A percentile compares a stretch with the other conserved stretches of the same genome.
Evolutionary conservation across 2,888 invertebrate genomes (phyloP).

Genomic region (Empis livida): DNA sequence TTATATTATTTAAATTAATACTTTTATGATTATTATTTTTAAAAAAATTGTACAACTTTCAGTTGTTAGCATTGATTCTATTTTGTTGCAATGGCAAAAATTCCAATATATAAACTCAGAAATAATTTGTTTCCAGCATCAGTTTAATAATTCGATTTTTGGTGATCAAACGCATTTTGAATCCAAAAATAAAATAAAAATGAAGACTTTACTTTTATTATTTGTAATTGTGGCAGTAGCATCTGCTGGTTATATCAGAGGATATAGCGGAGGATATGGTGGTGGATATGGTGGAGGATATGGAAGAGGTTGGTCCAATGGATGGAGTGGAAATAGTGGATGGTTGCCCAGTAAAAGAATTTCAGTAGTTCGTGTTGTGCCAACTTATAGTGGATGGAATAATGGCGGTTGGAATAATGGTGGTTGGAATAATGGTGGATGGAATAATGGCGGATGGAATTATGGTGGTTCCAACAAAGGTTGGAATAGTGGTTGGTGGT

Average conservation of each 20-base stretch:
- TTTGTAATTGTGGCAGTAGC: neutral
- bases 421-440: neutral
- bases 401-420: neutral
- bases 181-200: neutral
- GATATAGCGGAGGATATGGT: neutral
- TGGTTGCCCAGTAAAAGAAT: neutral
- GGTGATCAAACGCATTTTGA: no score
- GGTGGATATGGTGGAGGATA: neutral
- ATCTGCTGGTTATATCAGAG: neutral
- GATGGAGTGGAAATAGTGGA: neutral
- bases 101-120: no score
- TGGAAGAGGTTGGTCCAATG: neutral
- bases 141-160: no score
- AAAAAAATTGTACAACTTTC: no score
- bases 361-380: neutral
- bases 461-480: neutral
- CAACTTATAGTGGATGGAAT: neutral
- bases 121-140: no score
- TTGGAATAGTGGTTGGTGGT: neutral
- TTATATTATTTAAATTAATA: neutral
- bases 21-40: neutral
- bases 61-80: no score
- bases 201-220: neutral
- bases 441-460: neutral
- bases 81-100: no score